Evolutionary conservation across 2,797 vertebrate species (phyloP), one percentile per base, ranked within the genome.

Genomic region (Amniataba percoides): DNA sequence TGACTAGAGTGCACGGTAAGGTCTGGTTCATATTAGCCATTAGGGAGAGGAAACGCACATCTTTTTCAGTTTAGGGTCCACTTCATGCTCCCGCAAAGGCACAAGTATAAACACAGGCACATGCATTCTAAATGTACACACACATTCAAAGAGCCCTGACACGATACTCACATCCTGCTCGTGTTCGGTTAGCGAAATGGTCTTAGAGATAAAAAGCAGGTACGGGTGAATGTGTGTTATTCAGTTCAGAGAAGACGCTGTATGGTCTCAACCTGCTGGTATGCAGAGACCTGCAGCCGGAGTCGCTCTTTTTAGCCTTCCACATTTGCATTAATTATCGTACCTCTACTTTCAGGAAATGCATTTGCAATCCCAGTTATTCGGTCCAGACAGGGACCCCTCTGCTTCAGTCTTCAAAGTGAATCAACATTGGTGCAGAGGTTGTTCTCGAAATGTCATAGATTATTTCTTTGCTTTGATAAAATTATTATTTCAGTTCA

Each of bases 21-120:
- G 91, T 90, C 93, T 95, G 93, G 78, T 93, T 93, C 87, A 56
- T 83, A 93, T 94, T 94, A 95, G 63, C 84, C 87, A 89, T 93
- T 82, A 87, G 88, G 84, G 85, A 86, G 83, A 77, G 87, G 80
- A 93, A 89, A 90, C 25, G 65, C 92, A 91, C 92, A 92, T 94
- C 90, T 94, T 93, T 93, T 93, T 93, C 85, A 89, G 91, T 87
- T 95, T 94, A 92, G 78, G 85, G 75, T 88, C 77, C 75, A 77
- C 84, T 92, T 88, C 86, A 89, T 90, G 89, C 88, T 88, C 78
- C 83, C 46, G 51, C 90, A 88, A 87, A 87, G 85, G 89, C 85
- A 91, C 76, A 75, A 85, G 84, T 81, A 81, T 92, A 93, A 94
- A 93, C 93, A 94, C 89, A 83, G 85, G 80, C 88, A 58, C 86